These are phyloP conservation scores for Cepaea nemoralis DNA, from an alignment of 1,140 invertebrate species.

Conservation along the genomic window DNA sequence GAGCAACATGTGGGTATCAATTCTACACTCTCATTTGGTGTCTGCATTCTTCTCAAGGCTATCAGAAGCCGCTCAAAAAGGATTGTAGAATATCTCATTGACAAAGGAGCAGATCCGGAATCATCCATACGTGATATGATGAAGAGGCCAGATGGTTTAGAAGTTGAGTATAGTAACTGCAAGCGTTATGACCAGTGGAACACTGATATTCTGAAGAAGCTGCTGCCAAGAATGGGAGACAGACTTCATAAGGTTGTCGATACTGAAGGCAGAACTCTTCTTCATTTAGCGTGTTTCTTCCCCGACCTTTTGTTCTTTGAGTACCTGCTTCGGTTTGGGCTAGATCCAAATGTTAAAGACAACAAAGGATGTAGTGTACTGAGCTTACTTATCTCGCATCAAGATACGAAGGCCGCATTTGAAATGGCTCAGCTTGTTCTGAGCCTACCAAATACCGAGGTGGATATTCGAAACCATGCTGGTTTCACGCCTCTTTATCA, in stretches of 20 bases:
- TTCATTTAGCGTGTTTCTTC: constrained; percentile 34
- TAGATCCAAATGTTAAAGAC: constrained; percentile 28
- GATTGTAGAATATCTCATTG: constrained; percentile 25
- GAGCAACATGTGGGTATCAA: constrained; percentile 25
- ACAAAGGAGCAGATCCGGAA: constrained; percentile 27
- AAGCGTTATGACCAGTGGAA: constrained; percentile 25
- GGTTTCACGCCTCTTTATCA: constrained; percentile 9
- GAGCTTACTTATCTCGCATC: constrained; percentile 27
- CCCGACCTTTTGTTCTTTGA: constrained; percentile 29
- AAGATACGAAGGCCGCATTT: neutral
- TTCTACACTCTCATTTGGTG: constrained; percentile 25
- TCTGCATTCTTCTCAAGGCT: constrained; percentile 31
- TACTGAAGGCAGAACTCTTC: constrained; percentile 30
- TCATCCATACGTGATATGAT: constrained; percentile 32
- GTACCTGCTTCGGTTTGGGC: constrained; percentile 8
- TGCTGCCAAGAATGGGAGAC: constrained; percentile 22
- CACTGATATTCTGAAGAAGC: constrained; percentile 21
- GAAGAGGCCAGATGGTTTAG: constrained; percentile 27
- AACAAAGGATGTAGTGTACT: constrained; percentile 28
- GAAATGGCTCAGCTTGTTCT: constrained; percentile 28
- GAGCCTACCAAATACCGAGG: constrained; percentile 12
- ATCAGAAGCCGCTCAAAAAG: constrained; percentile 22
- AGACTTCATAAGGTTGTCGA: constrained; percentile 30
- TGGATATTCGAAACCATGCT: constrained; percentile 1
- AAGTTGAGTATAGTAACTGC: constrained; percentile 19